Base-by-base conservation (phyloP, 2,888 invertebrate species). In the Doris montereyensis region DNA sequence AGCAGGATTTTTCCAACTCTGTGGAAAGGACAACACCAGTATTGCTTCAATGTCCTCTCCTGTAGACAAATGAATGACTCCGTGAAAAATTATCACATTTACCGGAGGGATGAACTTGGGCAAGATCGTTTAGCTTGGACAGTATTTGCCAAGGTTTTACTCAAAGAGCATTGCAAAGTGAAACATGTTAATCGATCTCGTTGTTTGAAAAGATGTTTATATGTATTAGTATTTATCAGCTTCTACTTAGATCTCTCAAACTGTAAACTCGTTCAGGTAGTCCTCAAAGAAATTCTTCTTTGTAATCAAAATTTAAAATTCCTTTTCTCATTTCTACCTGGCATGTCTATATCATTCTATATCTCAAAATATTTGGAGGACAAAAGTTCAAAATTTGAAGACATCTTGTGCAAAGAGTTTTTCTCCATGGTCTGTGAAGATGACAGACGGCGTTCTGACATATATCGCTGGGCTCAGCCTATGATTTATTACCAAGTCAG, bases 271-370 rank as follows among this genome's bases (percentile, higher is more conserved):
- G 73, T 73, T 35, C 10, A 73, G 21, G 73, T 58, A 26, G 32
- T 73, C n/a, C 24, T 73, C 10, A 57, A 58, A 73, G 58, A 73
- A 28, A 73, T 73, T 10, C 57, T 73, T 13, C 10, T 52, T 4
- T 73, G 73, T 2, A 73, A 57, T 26, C 30, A 32, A 73, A 73
- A 73, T 73, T 32, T 73, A 17, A 32, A 52, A 73, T 73, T 73
- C 73, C 57, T 73, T 57, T 73, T 73, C 58, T 73, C 73, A 17
- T 73, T 73, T 73, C 73, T 73, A 30, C 73, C 73, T 17, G 30
- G 73, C 5, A 73, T 73, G 57, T 52, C 52, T 30, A 30, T 73
- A 24, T 10, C 17, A 17, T 58, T 58, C n/a, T 73, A 58, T 58
- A 30, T 28, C 17, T 58, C 60, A 0, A 17, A 52, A 10, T 5